A percentile compares a stretch with the other conserved stretches of the same genome.
Conservation (phyloP, 2,888 invertebrate genomes). For the Aromia moschata region DNA sequence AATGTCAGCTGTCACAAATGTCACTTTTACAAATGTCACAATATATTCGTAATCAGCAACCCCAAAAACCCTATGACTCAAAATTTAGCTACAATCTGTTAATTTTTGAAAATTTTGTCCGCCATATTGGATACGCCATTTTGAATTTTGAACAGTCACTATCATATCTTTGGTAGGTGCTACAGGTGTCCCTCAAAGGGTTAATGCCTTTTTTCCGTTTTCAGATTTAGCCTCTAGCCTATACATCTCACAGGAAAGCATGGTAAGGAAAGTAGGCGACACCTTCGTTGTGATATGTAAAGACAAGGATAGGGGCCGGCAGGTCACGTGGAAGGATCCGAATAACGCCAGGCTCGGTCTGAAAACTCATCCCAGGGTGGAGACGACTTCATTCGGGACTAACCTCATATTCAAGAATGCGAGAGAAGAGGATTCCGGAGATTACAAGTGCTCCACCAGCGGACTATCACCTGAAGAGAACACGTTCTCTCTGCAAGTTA, state of each 20-base stretch:
- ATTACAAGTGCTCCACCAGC: constrained; percentile 67
- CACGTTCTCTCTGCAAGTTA: constrained; percentile 49
- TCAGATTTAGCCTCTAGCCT: constrained; percentile 10
- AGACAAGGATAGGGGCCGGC: constrained; percentile 32
- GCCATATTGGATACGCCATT: too few species aligned
- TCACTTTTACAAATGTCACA: too few species aligned
- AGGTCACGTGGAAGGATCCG: constrained; percentile 40
- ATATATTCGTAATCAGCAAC: too few species aligned
- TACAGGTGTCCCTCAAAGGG: too few species aligned
- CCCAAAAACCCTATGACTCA: too few species aligned
- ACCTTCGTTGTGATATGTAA: constrained; percentile 20
- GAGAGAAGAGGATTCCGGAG: constrained; percentile 67
- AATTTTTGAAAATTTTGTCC: too few species aligned
- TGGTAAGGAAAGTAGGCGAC: constrained; percentile 1
- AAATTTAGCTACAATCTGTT: too few species aligned
- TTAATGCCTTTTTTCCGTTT: too few species aligned
- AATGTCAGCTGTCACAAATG: too few species aligned
- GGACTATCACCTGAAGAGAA: constrained; percentile 52
- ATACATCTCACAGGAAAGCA: neutral
- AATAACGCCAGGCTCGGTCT: constrained; percentile 33
- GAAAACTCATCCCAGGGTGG: constrained; percentile 28
- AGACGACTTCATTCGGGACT: constrained; percentile 42
- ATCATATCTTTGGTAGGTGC: too few species aligned
- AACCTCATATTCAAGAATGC: constrained; percentile 63
- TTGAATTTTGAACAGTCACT: too few species aligned